These are phyloP conservation scores for Callyntrura sp. DNA, from an alignment of 2,888 invertebrate species.

Conservation along the genomic window DNA sequence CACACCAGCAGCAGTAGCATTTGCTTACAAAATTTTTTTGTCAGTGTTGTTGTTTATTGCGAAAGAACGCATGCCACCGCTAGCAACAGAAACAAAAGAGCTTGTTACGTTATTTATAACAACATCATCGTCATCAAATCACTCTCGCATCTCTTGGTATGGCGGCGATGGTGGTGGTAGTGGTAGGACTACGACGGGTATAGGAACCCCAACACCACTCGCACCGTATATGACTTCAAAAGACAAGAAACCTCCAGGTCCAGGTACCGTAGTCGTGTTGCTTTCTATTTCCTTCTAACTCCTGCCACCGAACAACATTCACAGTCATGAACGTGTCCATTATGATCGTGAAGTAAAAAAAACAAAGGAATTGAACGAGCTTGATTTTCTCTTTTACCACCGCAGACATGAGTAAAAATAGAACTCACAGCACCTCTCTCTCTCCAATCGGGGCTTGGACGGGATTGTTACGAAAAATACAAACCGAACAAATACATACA, in stretches of 20 bases:
- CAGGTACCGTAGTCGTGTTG: not conserved
- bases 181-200: not conserved
- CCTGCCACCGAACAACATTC: not conserved
- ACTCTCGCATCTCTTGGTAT: not conserved
- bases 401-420: not conserved
- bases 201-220: too few species aligned
- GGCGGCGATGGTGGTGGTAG: too few species aligned
- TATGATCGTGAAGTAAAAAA: conserved; percentile 17
- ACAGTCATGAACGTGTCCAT: conserved; percentile 7
- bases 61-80: too few species aligned
- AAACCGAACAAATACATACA: not conserved
- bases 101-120: conserved; percentile 34
- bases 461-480: not conserved
- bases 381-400: conserved; percentile 26
- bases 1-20: not conserved
- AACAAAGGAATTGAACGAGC: conserved; percentile 2
- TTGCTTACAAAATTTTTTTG: too few species aligned
- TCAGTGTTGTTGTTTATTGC: not conserved
- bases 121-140: conserved; percentile 35
- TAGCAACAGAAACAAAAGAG: not conserved
- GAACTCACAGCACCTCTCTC: not conserved
- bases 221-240: not conserved
- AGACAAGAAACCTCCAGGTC: not conserved
- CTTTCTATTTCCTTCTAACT: not conserved
- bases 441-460: conserved; percentile 6